Evolutionary conservation across 2,888 invertebrate genomes (phyloP).

Genomic region (Notodonta ziczac): DNA sequence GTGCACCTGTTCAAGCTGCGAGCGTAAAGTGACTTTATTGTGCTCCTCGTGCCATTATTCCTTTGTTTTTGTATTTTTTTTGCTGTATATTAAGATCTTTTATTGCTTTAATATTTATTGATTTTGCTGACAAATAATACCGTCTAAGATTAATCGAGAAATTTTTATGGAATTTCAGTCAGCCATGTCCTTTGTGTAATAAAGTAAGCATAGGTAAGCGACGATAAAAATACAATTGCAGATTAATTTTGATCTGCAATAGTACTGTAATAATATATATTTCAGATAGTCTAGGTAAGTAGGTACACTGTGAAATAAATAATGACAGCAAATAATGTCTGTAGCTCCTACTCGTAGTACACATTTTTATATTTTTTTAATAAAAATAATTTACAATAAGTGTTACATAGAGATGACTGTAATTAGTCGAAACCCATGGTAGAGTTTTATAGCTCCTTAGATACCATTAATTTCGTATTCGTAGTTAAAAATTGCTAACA

Average conservation of each 20-base stretch:
- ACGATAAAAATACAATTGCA: no score
- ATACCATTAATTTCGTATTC: background rate
- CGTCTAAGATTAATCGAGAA: background rate
- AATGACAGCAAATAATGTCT: no score
- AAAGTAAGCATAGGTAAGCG: no score
- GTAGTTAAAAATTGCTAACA: background rate
- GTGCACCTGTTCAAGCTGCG: slow-evolving; percentile 7
- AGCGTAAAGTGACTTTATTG: background rate
- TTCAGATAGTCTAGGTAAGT: no score
- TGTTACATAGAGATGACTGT: no score
- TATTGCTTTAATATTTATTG: background rate
- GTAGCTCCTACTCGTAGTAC: no score
- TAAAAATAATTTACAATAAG: no score
- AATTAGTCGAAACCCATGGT: no score
- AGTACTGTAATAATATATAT: no score
- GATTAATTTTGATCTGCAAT: background rate
- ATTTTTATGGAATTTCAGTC: background rate
- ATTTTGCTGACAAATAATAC: background rate
- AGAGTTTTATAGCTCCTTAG: no score
- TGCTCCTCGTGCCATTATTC: slow-evolving; percentile 4
- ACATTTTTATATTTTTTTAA: no score
- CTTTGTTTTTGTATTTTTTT: slow-evolving; percentile 1
- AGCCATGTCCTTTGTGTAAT: background rate
- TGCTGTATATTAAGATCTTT: background rate
- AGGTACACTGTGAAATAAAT: no score